A percentile compares a stretch with the other conserved stretches of the same genome.
phyloP scores from a whole-genome alignment of 2,888 invertebrate genomes.

The Drosophila kambysellisi region DNA sequence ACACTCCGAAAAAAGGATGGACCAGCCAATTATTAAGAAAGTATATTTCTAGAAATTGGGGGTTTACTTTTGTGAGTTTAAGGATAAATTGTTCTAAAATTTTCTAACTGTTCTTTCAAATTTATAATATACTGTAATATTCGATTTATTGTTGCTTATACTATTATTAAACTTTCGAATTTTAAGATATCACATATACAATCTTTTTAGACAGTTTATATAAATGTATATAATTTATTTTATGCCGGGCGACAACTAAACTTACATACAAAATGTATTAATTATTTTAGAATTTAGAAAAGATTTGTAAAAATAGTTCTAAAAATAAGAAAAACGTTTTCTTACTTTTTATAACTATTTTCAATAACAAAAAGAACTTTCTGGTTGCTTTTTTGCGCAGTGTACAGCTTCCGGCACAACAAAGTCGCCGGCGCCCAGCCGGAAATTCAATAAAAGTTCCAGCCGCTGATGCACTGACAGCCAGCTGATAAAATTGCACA shows the following conservation, averaged over 20 bases:
- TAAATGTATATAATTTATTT: background rate
- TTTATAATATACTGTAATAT: too few species aligned
- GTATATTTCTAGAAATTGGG: background rate
- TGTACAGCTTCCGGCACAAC: constrained; percentile 15
- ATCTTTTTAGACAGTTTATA: too few species aligned
- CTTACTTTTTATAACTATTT: background rate
- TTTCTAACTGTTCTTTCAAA: too few species aligned
- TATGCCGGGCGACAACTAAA: background rate
- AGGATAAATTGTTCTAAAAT: background rate
- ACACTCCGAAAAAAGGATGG: background rate
- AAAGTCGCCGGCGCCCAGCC: constrained; percentile 59
- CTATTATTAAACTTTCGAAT: too few species aligned
- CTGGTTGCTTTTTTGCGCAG: background rate
- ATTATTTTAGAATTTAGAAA: background rate
- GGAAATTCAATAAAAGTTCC: constrained; percentile 81
- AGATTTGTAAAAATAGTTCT: background rate
- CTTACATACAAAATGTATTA: too few species aligned
- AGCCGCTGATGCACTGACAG: constrained; percentile 76
- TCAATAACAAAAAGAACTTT: background rate
- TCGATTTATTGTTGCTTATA: too few species aligned
- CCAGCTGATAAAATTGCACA: constrained; percentile 65
- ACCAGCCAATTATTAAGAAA: too few species aligned
- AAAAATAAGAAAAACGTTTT: background rate
- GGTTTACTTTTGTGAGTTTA: rapidly evolving
- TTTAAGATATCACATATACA: too few species aligned